Percentiles rank a stretch among this genome's conserved stretches.
These are phyloP conservation scores for Agrochola circellaris DNA, from an alignment of 2,888 invertebrate species.

Conservation along the genomic window DNA sequence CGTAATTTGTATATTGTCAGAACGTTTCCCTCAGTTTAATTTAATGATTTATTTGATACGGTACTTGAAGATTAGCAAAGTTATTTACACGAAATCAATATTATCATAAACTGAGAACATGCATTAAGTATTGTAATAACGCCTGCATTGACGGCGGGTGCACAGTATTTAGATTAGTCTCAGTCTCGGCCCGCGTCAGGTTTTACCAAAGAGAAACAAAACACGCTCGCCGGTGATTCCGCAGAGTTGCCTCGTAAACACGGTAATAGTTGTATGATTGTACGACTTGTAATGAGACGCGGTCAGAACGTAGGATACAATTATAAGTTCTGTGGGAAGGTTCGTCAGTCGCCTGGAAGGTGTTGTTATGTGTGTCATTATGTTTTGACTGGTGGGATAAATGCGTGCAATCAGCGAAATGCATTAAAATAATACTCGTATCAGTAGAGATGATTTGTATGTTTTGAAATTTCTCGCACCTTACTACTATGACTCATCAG, in stretches of 20 bases:
- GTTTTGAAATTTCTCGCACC: not conserved
- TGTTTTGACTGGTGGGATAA: conserved; percentile 18
- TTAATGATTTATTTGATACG: not conserved
- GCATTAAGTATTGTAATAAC: conserved; percentile 24
- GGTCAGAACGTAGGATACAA: conserved; percentile 33
- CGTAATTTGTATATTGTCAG: too few species aligned
- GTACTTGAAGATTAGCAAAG: conserved; percentile 17
- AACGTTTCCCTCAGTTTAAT: conserved; percentile 16
- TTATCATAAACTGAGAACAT: conserved; percentile 33
- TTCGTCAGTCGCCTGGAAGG: not conserved
- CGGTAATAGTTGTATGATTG: conserved; percentile 39
- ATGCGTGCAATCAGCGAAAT: conserved; percentile 30
- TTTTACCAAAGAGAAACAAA: conserved; percentile 47
- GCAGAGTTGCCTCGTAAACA: conserved; percentile 31
- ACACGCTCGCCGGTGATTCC: conserved; percentile 19
- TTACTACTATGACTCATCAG: conserved; percentile 3
- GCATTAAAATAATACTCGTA: conserved; percentile 13
- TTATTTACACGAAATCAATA: conserved; percentile 38
- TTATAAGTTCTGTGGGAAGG: conserved; percentile 34
- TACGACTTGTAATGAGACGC: conserved; percentile 36
- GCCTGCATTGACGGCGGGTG: not conserved
- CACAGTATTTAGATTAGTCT: conserved; percentile 29
- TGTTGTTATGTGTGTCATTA: conserved; percentile 38
- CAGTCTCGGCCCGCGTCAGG: conserved; percentile 4
- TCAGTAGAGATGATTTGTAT: conserved; percentile 7